These are phyloP conservation scores for Clinocottus analis DNA, from an alignment of 2,113 vertebrate species.

Conservation along the genomic window DNA sequence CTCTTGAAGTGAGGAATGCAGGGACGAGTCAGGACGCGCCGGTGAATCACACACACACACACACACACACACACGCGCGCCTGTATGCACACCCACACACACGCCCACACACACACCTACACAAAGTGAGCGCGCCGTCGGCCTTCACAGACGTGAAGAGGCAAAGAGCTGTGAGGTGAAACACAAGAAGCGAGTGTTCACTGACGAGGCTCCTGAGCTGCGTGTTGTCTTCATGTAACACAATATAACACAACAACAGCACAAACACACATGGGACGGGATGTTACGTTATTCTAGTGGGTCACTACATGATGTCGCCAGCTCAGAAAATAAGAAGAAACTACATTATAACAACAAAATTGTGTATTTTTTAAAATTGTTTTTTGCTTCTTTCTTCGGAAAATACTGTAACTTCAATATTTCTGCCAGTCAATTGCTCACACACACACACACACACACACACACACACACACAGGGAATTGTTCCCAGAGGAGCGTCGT, in stretches of 20 bases:
- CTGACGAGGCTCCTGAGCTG: too few species aligned
- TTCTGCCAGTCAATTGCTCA: slow-evolving; percentile 2
- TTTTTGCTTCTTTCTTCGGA: background rate
- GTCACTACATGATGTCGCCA: background rate
- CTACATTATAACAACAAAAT: background rate
- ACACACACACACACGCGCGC: background rate
- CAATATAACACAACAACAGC: background rate
- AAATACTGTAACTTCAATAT: background rate
- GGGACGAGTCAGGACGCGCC: slow-evolving; percentile 58
- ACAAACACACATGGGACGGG: too few species aligned
- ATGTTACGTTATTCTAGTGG: too few species aligned
- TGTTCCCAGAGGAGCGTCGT: slow-evolving; percentile 60
- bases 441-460: background rate
- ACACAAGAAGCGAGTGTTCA: too few species aligned
- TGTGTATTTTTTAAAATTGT: background rate
- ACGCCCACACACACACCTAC: slow-evolving; percentile 23
- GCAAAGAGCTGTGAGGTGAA: background rate
- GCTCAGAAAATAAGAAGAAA: too few species aligned
- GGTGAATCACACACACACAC: slow-evolving; percentile 34
- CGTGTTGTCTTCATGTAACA: too few species aligned
- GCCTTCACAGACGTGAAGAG: slow-evolving; percentile 14
- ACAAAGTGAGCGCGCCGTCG: slow-evolving; percentile 32
- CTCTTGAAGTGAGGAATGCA: slow-evolving; percentile 44
- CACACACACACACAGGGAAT: slow-evolving; percentile 36
- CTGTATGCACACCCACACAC: slow-evolving; percentile 16